A percentile compares a stretch with the other conserved stretches of the same genome.
phyloP scores from a whole-genome alignment of 1,140 invertebrate genomes.

The Drosophila yakuba region DNA sequence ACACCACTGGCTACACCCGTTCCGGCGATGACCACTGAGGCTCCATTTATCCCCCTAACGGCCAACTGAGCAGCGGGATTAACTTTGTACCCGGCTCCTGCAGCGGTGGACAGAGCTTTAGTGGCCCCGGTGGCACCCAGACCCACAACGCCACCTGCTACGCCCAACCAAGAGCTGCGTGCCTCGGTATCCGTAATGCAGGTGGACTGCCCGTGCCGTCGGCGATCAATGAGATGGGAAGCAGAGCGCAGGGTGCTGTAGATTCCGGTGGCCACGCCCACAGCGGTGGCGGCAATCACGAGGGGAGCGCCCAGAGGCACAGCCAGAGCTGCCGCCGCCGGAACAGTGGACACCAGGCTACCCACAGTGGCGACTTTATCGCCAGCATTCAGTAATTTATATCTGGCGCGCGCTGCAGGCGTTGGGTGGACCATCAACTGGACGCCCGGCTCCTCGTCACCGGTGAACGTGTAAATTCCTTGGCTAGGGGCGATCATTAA shows the following conservation, averaged over 20 bases:
- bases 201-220: constrained; percentile 62
- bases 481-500: constrained; percentile 66
- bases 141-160: constrained; percentile 67
- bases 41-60: constrained; percentile 67
- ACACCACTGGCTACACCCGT: constrained; percentile 60
- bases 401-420: constrained; percentile 27
- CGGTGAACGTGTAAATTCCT: constrained; percentile 65
- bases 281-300: constrained; percentile 50
- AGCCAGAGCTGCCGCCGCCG: constrained; percentile 59
- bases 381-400: constrained; percentile 45
- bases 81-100: constrained; percentile 38
- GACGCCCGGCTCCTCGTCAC: constrained; percentile 32
- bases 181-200: constrained; percentile 62
- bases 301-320: constrained; percentile 60
- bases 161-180: constrained; percentile 71
- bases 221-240: constrained; percentile 51
- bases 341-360: constrained; percentile 61
- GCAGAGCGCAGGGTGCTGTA: constrained; percentile 65
- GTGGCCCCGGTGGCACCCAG: constrained; percentile 70
- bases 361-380: constrained; percentile 60
- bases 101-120: constrained; percentile 28
- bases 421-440: constrained; percentile 48
- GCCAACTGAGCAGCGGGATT: constrained; percentile 47
- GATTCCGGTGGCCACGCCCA: constrained; percentile 52
- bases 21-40: constrained; percentile 65